phyloP scores from a whole-genome alignment of 2,888 invertebrate genomes.

The Penaeus monodon region DNA sequence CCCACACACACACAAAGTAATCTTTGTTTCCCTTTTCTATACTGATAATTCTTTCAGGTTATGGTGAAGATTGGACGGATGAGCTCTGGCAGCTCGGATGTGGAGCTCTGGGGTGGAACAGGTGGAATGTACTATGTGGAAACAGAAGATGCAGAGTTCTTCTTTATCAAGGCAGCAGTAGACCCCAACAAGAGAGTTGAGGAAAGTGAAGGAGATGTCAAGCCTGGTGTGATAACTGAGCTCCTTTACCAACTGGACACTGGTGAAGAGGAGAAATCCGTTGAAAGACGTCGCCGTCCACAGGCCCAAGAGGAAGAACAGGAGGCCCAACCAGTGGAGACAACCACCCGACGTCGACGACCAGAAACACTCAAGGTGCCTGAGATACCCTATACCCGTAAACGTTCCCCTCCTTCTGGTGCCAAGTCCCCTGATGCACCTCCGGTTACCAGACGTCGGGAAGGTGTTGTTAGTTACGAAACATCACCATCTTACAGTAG shows the following conservation, averaged over 20 bases:
- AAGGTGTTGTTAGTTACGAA: constrained; percentile 1
- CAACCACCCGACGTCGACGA: constrained; percentile 2
- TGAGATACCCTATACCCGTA: constrained; percentile 23
- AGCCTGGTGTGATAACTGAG: constrained; percentile 62
- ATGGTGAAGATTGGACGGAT: constrained; percentile 58
- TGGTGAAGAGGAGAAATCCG: background rate
- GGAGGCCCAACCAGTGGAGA: constrained; percentile 9
- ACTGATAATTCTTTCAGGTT: constrained; percentile 36
- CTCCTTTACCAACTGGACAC: constrained; percentile 60
- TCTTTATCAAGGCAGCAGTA: constrained; percentile 65
- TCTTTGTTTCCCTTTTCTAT: background rate
- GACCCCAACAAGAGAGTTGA: constrained; percentile 55
- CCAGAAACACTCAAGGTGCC: constrained; percentile 42
- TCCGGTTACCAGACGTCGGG: constrained; percentile 27
- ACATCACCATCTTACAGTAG: background rate
- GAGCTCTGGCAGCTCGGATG: constrained; percentile 59
- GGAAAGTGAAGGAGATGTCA: constrained; percentile 55
- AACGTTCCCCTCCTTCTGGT: constrained; percentile 25
- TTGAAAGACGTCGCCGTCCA: background rate
- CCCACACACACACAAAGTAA: background rate
- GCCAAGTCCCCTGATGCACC: constrained; percentile 6
- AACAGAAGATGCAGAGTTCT: constrained; percentile 59
- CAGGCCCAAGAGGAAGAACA: constrained; percentile 18
- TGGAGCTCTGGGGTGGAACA: constrained; percentile 65
- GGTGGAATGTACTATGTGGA: constrained; percentile 50